These are phyloP conservation scores for Globia sparganii DNA, from an alignment of 2,888 invertebrate genomes.

Conservation along the genomic window DNA sequence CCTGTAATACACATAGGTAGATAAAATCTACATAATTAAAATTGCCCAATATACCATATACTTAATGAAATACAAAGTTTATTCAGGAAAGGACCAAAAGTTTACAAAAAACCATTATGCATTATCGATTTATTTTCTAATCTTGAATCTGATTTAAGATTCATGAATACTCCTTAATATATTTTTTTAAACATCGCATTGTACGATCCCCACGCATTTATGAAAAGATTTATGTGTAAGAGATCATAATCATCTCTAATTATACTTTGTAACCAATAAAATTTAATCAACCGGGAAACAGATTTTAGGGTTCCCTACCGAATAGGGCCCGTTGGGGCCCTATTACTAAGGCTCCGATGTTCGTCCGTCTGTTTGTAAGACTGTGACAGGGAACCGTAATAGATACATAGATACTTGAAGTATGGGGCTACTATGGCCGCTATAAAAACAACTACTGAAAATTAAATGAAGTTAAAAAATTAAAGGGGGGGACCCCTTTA, in stretches of 20 bases:
- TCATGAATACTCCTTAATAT: constrained; percentile 47
- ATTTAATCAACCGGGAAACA: constrained; percentile 79
- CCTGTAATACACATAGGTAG: no score
- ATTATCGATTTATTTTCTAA: constrained; percentile 52
- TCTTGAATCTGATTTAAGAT: constrained; percentile 44
- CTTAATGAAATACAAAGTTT: not conserved
- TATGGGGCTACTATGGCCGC: not conserved
- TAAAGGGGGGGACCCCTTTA: accelerated
- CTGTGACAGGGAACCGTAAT: not conserved
- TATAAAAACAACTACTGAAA: not conserved
- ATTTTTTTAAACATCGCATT: constrained; percentile 59
- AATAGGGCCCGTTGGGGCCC: not conserved
- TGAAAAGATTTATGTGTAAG: constrained; percentile 69
- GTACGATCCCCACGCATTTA: constrained; percentile 64
- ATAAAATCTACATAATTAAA: no score
- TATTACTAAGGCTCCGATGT: not conserved
- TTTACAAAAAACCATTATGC: constrained; percentile 14
- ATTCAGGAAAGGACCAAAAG: constrained; percentile 14
- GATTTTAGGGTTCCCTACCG: constrained; percentile 51
- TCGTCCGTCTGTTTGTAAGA: not conserved
- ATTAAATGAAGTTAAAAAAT: not conserved
- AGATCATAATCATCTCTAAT: constrained; percentile 76
- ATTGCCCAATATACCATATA: not conserved
- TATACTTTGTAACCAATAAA: constrained; percentile 79
- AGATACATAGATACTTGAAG: not conserved